Conservation (phyloP, 2,797 vertebrate species). For the Channa striata region DNA sequence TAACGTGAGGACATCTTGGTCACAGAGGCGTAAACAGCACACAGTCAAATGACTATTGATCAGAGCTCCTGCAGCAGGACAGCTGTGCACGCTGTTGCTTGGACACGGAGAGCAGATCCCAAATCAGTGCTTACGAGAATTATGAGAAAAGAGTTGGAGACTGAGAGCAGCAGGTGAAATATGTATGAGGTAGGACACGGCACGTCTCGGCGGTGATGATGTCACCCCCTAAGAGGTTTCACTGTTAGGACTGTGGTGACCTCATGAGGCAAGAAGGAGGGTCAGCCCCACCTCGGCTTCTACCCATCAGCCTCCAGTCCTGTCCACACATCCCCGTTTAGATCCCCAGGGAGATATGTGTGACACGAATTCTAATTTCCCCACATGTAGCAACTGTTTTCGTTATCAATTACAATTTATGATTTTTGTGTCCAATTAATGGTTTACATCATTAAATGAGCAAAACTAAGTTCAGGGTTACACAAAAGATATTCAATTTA, state of each 20-base stretch:
- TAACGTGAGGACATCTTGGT: conserved; percentile 16
- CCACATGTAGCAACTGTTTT: background rate
- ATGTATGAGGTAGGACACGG: conserved; percentile 28
- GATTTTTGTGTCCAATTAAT: background rate
- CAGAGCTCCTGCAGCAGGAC: background rate
- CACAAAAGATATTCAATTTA: background rate
- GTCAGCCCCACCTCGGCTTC: conserved; percentile 45
- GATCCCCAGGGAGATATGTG: conserved; percentile 34
- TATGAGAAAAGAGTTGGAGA: background rate
- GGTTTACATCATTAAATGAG: background rate
- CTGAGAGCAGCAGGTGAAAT: conserved; percentile 34
- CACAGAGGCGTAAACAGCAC: conserved; percentile 15
- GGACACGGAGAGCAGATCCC: conserved; percentile 3
- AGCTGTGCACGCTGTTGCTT: conserved; percentile 3
- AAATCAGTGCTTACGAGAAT: background rate
- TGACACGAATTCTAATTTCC: conserved; percentile 51
- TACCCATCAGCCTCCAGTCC: conserved; percentile 12
- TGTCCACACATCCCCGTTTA: conserved; percentile 2
- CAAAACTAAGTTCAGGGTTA: background rate
- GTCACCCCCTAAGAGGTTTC: conserved; percentile 60
- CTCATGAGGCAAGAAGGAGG: conserved; percentile 38
- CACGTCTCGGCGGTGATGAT: conserved; percentile 35
- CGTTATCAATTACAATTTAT: background rate
- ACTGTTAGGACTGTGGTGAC: conserved; percentile 38
- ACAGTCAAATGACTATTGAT: conserved; percentile 32